Percentiles rank a stretch among this genome's conserved stretches.
Evolutionary conservation across 92 coral and sea anemone species (phyloP).

Genomic region (Phenganax stokvisi): DNA sequence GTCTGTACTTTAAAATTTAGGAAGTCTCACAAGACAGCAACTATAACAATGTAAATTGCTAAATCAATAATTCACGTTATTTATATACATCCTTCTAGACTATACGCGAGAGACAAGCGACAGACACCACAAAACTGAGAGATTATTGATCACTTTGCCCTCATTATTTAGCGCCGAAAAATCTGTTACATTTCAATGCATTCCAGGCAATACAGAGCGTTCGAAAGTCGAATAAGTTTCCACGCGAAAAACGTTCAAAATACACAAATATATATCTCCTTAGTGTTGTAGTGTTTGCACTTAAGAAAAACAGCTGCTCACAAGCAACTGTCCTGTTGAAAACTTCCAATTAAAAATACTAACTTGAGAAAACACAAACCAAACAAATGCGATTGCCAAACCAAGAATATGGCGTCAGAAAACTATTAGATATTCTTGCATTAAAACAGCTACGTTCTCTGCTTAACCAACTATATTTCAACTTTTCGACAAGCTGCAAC

Average conservation of each 20-base stretch:
- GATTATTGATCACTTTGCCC: constrained; percentile 9
- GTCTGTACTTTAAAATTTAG: too few species aligned
- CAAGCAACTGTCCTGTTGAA: background rate
- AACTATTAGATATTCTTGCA: background rate
- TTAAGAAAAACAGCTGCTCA: constrained; percentile 16
- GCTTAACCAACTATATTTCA: background rate
- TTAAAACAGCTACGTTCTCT: background rate
- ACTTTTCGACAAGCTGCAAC: background rate
- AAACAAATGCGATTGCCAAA: constrained; percentile 10
- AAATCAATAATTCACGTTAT: constrained; percentile 30
- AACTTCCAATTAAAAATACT: constrained; percentile 19
- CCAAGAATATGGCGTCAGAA: background rate
- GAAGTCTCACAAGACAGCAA: too few species aligned
- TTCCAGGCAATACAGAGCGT: background rate
- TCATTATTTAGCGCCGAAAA: background rate
- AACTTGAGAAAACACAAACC: background rate
- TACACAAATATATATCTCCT: background rate
- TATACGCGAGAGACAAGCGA: background rate
- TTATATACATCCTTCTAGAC: constrained; percentile 3
- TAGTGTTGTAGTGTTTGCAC: constrained; percentile 11
- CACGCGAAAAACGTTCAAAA: background rate
- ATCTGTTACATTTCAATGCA: background rate
- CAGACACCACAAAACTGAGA: constrained; percentile 21
- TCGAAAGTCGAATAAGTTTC: constrained; percentile 8
- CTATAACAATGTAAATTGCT: too few species aligned